A percentile compares a stretch with the other conserved stretches of the same genome.
Conservation (phyloP, 2,113 vertebrate species). For the Passer domesticus region DNA sequence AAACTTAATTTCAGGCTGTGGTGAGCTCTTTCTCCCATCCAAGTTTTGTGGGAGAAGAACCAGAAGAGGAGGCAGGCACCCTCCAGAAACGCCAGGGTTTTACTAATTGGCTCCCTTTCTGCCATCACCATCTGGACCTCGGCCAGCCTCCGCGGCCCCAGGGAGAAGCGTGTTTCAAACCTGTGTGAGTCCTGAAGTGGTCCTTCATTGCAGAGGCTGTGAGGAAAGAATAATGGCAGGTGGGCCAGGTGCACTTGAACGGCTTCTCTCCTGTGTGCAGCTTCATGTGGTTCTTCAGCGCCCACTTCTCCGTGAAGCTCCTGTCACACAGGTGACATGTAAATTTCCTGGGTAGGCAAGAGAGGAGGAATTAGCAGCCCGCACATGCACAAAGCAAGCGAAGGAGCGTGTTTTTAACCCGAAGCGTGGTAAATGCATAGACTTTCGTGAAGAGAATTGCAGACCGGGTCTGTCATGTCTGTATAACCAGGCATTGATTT, state of each 20-base stretch:
- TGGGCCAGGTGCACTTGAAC: conserved; percentile 93
- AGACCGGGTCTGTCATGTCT: conserved; percentile 91
- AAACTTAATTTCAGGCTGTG: background rate
- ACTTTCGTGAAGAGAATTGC: conserved; percentile 73
- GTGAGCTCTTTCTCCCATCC: background rate
- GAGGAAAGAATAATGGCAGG: conserved; percentile 97
- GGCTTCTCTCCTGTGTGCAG: conserved; percentile 98
- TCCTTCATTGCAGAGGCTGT: conserved; percentile 97
- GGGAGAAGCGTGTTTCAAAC: conserved; percentile 70
- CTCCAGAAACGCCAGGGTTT: background rate
- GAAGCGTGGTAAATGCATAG: conserved; percentile 47
- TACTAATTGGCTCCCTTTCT: background rate
- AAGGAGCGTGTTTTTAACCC: conserved; percentile 66
- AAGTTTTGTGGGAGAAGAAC: background rate
- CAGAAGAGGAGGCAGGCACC: background rate
- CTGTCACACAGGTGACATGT: conserved; percentile 93
- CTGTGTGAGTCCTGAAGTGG: conserved; percentile 97
- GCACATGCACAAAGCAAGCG: conserved; percentile 50
- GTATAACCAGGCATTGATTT: conserved; percentile 99
- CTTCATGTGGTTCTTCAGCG: conserved; percentile 98
- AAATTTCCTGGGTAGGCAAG: conserved; percentile 86
- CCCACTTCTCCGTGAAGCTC: conserved; percentile 98
- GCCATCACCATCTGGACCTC: fast-evolving
- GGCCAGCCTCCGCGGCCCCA: fast-evolving
- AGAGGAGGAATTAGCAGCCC: conserved; percentile 66